A percentile compares a stretch with the other conserved stretches of the same genome.
Conservation (phyloP, 2,888 invertebrate genomes). For the Tenodera sinensis region DNA sequence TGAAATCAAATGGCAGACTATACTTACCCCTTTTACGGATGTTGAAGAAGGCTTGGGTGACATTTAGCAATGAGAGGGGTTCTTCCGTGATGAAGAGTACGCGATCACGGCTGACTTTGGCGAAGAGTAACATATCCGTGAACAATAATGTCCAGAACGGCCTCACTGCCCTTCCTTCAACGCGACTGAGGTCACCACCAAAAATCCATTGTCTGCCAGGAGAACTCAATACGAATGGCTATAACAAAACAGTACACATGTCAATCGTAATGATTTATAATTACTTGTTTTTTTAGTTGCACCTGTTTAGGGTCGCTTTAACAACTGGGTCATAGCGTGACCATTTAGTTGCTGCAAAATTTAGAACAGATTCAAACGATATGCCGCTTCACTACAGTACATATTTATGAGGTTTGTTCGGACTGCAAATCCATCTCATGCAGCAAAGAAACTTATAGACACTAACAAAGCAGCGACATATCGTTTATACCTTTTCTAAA, state of each 20-base stretch:
- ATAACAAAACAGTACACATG: conserved; percentile 35
- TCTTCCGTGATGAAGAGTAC: conserved; percentile 86
- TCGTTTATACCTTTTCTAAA: no score
- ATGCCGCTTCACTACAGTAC: no score
- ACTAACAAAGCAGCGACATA: no score
- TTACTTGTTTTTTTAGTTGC: no score
- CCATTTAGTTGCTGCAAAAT: no score
- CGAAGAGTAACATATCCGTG: conserved; percentile 79
- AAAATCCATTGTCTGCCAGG: conserved; percentile 87
- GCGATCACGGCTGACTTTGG: conserved; percentile 80
- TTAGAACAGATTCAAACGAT: no score
- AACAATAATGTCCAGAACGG: conserved; percentile 84
- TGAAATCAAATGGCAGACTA: neutral
- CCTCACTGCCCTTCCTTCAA: conserved; percentile 76
- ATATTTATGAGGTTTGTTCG: no score
- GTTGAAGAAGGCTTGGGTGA: conserved; percentile 81
- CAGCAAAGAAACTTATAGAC: no score
- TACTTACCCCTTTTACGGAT: conserved; percentile 67
- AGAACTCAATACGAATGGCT: conserved; percentile 79
- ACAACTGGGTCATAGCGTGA: no score
- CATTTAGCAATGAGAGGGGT: conserved; percentile 70
- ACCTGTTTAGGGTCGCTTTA: no score
- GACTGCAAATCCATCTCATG: no score
- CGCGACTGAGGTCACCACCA: conserved; percentile 77
- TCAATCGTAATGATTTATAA: no score